Conservation (phyloP, 2,113 vertebrate species). For the Panthera leo region DNA sequence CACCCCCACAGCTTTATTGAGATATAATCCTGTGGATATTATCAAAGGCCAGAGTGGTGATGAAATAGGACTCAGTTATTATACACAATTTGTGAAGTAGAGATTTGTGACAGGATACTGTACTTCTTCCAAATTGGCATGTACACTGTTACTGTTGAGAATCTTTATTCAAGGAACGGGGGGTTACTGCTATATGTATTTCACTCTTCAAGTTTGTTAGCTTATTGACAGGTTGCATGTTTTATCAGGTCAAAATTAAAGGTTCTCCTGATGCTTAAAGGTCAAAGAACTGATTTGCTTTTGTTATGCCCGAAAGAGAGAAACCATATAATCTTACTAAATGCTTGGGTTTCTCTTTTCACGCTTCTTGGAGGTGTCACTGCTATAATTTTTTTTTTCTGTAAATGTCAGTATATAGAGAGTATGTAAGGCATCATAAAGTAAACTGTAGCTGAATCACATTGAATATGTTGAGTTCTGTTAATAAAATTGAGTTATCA, state of each 20-base stretch:
- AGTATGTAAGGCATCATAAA: constrained; percentile 4
- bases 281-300: neutral
- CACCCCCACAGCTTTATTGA: neutral
- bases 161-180: neutral
- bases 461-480: constrained; percentile 35
- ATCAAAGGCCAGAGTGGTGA: neutral
- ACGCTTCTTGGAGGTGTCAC: neutral
- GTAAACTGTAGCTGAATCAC: neutral
- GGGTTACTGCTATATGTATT: neutral
- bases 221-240: neutral
- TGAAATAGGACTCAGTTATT: neutral
- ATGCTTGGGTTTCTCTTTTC: constrained; percentile 6
- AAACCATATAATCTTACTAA: neutral
- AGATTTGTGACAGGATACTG: neutral
- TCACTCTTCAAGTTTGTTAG: constrained; percentile 2
- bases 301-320: constrained; percentile 25
- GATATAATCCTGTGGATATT: neutral
- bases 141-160: neutral
- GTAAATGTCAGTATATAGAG: constrained; percentile 15
- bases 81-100: neutral
- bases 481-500: constrained; percentile 22
- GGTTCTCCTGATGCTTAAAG: constrained; percentile 34
- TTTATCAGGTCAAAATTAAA: constrained; percentile 42
- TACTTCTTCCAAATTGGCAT: neutral
- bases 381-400: neutral